A percentile compares a stretch with the other conserved stretches of the same genome.
phyloP scores from a whole-genome alignment of 2,797 vertebrate species.

The Eutrigla gurnardus region DNA sequence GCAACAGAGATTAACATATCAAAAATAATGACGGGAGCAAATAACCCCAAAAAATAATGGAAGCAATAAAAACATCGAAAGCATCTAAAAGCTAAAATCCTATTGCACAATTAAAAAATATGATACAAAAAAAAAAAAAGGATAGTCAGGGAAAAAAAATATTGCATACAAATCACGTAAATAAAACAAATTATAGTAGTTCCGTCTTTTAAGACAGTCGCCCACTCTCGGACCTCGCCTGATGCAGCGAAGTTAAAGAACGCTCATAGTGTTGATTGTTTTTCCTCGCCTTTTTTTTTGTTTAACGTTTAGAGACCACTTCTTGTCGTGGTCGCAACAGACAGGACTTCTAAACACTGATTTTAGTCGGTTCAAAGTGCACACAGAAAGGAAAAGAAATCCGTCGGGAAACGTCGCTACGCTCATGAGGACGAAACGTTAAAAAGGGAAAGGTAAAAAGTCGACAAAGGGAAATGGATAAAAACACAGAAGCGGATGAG shows the following conservation, averaged over 20 bases:
- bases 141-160: slow-evolving; percentile 82
- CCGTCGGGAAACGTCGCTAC: slow-evolving; percentile 44
- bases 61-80: slow-evolving; percentile 73
- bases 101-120: slow-evolving; percentile 94
- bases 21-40: slow-evolving; percentile 57
- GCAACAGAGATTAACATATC: slow-evolving; percentile 77
- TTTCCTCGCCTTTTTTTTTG: slow-evolving; percentile 44
- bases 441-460: slow-evolving; percentile 72
- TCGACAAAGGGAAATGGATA: slow-evolving; percentile 11
- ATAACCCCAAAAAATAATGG: slow-evolving; percentile 44
- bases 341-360: slow-evolving; percentile 84
- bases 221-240: slow-evolving; percentile 33
- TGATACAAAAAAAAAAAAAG: slow-evolving; percentile 82
- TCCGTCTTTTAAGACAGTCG: slow-evolving; percentile 89
- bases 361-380: slow-evolving; percentile 75
- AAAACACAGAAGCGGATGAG: slow-evolving; percentile 74
- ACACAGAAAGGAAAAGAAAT: slow-evolving; percentile 39
- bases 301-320: slow-evolving; percentile 88
- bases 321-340: slow-evolving; percentile 85
- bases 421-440: slow-evolving; percentile 33
- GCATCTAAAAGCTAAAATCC: slow-evolving; percentile 91
- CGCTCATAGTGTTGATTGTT: slow-evolving; percentile 72
- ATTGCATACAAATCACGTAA: slow-evolving; percentile 82
- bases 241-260: slow-evolving; percentile 37
- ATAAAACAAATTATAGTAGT: slow-evolving; percentile 80